These are phyloP conservation scores for Spodoptera littoralis DNA, from an alignment of 2,888 invertebrate species.

Conservation along the genomic window DNA sequence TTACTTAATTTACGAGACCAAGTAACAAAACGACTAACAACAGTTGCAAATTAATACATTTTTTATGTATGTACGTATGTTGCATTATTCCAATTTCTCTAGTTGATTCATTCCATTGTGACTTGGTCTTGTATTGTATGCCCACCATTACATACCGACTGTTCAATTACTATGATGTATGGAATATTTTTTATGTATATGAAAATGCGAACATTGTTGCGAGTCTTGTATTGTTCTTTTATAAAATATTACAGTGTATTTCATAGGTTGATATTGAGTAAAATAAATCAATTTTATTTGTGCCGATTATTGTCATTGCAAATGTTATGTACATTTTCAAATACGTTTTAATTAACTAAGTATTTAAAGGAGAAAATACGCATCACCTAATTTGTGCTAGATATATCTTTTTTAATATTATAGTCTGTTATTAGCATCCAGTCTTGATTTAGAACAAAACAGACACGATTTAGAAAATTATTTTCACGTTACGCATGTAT, in stretches of 20 bases:
- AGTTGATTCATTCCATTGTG: slow-evolving; percentile 27
- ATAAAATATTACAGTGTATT: not conserved
- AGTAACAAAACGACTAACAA: slow-evolving; percentile 7
- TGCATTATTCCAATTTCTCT: slow-evolving; percentile 38
- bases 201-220: slow-evolving; percentile 22
- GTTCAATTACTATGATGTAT: slow-evolving; percentile 36
- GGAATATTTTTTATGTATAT: slow-evolving; percentile 16
- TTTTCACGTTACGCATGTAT: slow-evolving; percentile 7
- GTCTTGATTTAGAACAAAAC: not conserved
- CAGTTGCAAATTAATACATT: slow-evolving; percentile 21
- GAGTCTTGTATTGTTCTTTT: slow-evolving; percentile 20
- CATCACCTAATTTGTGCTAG: no score
- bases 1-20: slow-evolving; percentile 2
- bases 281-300: slow-evolving; percentile 14
- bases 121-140: slow-evolving; percentile 33
- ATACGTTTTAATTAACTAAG: no score
- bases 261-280: not conserved
- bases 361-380: no score
- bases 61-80: slow-evolving; percentile 34
- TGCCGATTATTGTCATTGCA: no score
- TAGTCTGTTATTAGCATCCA: no score
- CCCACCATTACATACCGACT: slow-evolving; percentile 39
- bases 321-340: no score
- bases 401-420: no score
- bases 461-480: not conserved